A percentile compares a stretch with the other conserved stretches of the same genome.
Evolutionary conservation across 2,797 vertebrate genomes (phyloP).

Genomic region (Neosalanx taihuensis): DNA sequence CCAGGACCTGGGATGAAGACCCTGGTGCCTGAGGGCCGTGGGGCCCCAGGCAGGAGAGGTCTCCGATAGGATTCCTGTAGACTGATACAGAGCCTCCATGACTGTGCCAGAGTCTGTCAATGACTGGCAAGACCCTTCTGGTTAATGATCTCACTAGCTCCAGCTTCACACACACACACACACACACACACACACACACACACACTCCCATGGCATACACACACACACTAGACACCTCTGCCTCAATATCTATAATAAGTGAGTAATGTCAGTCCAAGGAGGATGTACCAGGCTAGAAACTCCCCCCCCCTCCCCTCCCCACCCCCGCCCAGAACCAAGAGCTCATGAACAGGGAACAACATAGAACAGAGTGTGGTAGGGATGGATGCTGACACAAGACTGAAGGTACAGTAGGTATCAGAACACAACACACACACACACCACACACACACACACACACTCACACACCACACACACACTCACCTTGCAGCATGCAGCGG

Average conservation of each 20-base stretch:
- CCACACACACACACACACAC: neutral
- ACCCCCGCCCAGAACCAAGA: neutral
- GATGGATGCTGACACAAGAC: neutral
- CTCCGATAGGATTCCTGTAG: too few relatives aligned
- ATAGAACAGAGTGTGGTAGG: neutral
- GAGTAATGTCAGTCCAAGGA: too few relatives aligned
- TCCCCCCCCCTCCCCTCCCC: too few relatives aligned
- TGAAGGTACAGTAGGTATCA: neutral
- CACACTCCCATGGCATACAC: neutral
- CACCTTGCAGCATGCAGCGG: slow-evolving; percentile 99
- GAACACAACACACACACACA: too few relatives aligned
- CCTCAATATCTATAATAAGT: too few relatives aligned
- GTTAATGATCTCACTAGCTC: too few relatives aligned
- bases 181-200: neutral
- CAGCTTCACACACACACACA: neutral
- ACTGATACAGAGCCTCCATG: too few relatives aligned
- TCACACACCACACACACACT: neutral
- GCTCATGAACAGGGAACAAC: neutral
- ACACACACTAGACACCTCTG: neutral
- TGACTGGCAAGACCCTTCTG: too few relatives aligned
- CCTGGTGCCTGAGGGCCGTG: too few relatives aligned
- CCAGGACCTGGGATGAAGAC: too few relatives aligned
- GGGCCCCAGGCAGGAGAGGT: too few relatives aligned
- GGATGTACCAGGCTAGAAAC: neutral
- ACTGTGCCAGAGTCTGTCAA: too few relatives aligned